Conservation (phyloP, 2,113 vertebrate genomes). For the Steatornis caripensis region DNA sequence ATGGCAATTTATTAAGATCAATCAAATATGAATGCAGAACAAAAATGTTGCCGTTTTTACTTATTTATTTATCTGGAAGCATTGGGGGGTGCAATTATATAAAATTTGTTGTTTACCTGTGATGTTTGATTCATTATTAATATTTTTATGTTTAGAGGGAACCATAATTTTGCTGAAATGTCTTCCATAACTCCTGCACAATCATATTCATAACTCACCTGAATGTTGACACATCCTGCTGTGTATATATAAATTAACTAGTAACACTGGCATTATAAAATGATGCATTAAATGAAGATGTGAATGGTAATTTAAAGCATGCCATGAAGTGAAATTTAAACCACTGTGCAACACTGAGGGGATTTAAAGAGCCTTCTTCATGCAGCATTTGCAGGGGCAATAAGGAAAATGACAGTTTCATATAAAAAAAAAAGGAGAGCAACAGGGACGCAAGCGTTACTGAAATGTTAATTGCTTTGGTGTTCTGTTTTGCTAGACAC, state of each 20-base stretch:
- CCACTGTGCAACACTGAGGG: conserved; percentile 11
- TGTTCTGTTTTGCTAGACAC: conserved; percentile 34
- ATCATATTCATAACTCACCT: conserved; percentile 65
- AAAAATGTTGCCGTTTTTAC: conserved; percentile 19
- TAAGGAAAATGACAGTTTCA: conserved; percentile 60
- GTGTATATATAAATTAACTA: conserved; percentile 66
- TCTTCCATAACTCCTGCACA: conserved; percentile 59
- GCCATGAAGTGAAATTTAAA: conserved; percentile 69
- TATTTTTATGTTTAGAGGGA: conserved; percentile 65
- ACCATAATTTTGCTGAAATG: conserved; percentile 68
- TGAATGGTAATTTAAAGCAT: conserved; percentile 57
- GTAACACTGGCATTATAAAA: conserved; percentile 68
- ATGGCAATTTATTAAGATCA: conserved; percentile 68
- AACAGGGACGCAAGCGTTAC: conserved; percentile 10
- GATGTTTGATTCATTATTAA: conserved; percentile 66
- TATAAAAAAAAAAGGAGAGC: conserved; percentile 16
- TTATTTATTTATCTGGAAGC: conserved; percentile 47
- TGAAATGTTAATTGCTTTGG: conserved; percentile 54
- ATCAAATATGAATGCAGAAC: conserved; percentile 30
- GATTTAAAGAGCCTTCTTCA: conserved; percentile 31
- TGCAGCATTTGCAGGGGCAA: conserved; percentile 17
- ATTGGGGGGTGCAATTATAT: background rate
- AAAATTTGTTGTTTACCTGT: conserved; percentile 59
- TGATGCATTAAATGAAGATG: conserved; percentile 65
- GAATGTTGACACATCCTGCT: conserved; percentile 63